These are phyloP conservation scores for Melozone crissalis DNA, from an alignment of 2,113 vertebrate species.

Conservation along the genomic window DNA sequence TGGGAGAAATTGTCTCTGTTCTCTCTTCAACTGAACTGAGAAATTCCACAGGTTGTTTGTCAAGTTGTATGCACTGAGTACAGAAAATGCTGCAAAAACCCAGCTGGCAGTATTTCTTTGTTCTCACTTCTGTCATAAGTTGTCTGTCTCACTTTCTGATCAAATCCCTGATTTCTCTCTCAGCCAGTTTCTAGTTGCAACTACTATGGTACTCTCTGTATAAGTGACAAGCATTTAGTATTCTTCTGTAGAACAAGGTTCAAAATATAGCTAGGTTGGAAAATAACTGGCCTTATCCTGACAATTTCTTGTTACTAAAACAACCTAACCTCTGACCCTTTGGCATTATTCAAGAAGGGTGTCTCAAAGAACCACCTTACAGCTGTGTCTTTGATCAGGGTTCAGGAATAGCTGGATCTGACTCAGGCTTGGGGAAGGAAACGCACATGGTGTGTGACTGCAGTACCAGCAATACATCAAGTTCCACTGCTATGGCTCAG, in stretches of 20 bases:
- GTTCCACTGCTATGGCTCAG: background rate
- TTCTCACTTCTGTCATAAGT: background rate
- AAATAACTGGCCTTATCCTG: background rate
- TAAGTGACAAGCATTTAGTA: background rate
- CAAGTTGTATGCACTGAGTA: background rate
- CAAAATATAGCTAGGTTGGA: background rate
- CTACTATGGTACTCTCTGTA: background rate
- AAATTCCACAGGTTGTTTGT: background rate
- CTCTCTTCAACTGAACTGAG: too few relatives aligned
- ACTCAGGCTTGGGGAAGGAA: background rate
- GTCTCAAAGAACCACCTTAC: background rate
- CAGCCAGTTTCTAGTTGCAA: background rate
- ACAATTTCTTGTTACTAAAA: background rate
- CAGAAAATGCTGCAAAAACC: background rate
- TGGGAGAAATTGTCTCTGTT: too few relatives aligned
- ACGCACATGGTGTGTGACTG: fast-evolving
- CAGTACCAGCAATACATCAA: background rate
- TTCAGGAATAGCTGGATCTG: background rate
- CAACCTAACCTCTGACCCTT: background rate
- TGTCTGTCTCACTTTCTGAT: too few relatives aligned
- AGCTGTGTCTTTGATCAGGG: background rate
- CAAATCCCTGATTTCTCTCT: background rate
- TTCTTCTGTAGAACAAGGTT: background rate
- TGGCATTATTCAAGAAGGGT: background rate
- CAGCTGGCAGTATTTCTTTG: background rate